phyloP scores from a whole-genome alignment of 2,113 vertebrate genomes.

The Geococcyx californianus region DNA sequence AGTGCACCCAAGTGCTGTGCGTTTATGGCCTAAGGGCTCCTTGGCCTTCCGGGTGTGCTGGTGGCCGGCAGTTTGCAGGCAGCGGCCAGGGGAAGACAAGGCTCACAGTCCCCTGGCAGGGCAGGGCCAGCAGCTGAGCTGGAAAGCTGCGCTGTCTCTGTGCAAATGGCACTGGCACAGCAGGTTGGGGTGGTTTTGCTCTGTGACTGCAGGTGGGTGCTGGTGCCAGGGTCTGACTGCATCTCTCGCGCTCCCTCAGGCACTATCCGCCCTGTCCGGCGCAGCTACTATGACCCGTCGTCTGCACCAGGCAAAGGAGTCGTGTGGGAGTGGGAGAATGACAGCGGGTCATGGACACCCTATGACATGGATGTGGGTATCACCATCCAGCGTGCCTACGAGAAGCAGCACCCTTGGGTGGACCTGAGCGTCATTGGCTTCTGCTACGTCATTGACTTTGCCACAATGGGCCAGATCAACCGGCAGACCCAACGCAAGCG shows the following conservation, averaged over 20 bases:
- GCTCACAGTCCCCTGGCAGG: not conserved
- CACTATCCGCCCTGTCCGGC: conserved; percentile 78
- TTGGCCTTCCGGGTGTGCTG: fast-evolving
- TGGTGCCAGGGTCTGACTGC: not conserved
- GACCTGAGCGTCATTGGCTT: conserved; percentile 81
- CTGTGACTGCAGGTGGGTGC: not conserved
- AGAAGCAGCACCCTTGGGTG: conserved; percentile 81
- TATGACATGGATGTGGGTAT: conserved; percentile 81
- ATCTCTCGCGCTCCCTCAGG: conserved; percentile 46
- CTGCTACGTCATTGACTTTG: conserved; percentile 80
- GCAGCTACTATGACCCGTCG: conserved; percentile 77
- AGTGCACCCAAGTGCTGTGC: fast-evolving
- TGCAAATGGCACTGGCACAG: fast-evolving
- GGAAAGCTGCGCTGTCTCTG: fast-evolving
- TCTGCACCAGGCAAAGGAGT: conserved; percentile 78
- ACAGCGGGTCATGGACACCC: conserved; percentile 77
- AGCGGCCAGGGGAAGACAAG: not conserved
- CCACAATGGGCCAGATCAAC: conserved; percentile 83
- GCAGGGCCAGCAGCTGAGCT: not conserved
- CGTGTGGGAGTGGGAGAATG: conserved; percentile 83
- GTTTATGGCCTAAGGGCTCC: fast-evolving
- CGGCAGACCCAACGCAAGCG: conserved; percentile 83
- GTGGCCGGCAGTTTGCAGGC: not conserved
- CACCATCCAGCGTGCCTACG: conserved; percentile 78
- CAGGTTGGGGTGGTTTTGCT: not conserved